Evolutionary conservation across 2,888 invertebrate species (phyloP).

Genomic region (Cantharis rufa): DNA sequence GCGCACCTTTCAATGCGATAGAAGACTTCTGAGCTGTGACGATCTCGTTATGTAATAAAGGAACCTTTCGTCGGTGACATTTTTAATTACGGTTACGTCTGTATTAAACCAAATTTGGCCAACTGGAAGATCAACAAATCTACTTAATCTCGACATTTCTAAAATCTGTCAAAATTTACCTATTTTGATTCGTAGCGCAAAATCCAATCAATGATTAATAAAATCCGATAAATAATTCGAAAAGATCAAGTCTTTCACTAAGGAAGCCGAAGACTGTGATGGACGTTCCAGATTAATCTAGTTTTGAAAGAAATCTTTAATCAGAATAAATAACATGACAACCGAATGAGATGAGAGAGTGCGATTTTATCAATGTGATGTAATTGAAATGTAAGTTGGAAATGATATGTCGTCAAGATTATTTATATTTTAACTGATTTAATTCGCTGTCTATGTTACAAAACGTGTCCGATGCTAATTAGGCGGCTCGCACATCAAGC

Average conservation of each 20-base stretch:
- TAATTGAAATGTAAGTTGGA: slow-evolving; percentile 1
- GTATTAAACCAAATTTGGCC: neutral
- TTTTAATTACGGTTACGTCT: neutral
- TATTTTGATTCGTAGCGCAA: neutral
- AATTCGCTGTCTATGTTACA: neutral
- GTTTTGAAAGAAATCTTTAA: neutral
- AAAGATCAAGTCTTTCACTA: neutral
- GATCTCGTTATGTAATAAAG: no score
- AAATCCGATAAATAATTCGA: neutral
- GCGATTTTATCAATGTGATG: slow-evolving; percentile 4
- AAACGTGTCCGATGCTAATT: neutral
- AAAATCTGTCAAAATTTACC: neutral
- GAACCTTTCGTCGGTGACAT: neutral
- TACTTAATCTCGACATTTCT: neutral
- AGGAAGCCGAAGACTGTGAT: neutral
- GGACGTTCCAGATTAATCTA: neutral
- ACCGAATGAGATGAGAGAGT: neutral
- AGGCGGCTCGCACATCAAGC: neutral
- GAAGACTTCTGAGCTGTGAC: no score
- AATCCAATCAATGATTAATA: neutral
- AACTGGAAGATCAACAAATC: neutral
- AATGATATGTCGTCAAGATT: neutral
- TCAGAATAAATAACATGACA: slow-evolving; percentile 2
- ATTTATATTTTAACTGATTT: neutral
- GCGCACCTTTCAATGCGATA: no score